These are phyloP conservation scores for Cebidichthys violaceus DNA, from an alignment of 2,113 vertebrate genomes.

Conservation along the genomic window DNA sequence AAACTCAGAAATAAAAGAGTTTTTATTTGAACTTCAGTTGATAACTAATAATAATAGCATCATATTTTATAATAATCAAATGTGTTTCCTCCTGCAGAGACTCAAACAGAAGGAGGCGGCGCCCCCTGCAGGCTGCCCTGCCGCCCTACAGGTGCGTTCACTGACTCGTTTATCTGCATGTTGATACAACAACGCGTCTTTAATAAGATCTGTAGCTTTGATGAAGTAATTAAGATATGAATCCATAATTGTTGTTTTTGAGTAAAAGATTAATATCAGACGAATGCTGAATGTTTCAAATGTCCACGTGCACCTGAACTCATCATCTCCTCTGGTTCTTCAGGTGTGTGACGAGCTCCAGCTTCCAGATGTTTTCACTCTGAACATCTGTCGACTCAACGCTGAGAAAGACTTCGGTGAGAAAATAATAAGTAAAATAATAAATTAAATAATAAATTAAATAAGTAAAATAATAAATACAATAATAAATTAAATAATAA, in stretches of 20 bases:
- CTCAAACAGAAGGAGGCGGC: constrained; percentile 70
- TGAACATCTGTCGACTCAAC: constrained; percentile 32
- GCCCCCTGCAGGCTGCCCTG: constrained; percentile 77
- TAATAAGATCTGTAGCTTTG: no score
- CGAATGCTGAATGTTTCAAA: no score
- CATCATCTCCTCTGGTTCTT: not conserved
- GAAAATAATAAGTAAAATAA: not conserved
- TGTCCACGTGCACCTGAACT: no score
- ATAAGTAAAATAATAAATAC: no score
- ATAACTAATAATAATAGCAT: not conserved
- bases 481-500: no score
- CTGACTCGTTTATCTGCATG: not conserved
- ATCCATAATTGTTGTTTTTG: no score
- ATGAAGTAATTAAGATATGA: no score
- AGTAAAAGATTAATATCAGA: no score
- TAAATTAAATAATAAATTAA: no score
- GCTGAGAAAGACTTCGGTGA: constrained; percentile 46
- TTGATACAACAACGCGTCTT: not conserved
- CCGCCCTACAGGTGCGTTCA: constrained; percentile 72
- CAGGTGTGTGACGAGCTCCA: constrained; percentile 22
- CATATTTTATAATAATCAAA: not conserved
- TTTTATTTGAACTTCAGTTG: not conserved
- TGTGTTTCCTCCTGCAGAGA: constrained; percentile 43
- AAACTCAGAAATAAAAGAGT: not conserved
- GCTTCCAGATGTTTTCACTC: constrained; percentile 18